Base-by-base conservation (phyloP, 2,113 vertebrate genomes). In the Crotalus horridus region DNA sequence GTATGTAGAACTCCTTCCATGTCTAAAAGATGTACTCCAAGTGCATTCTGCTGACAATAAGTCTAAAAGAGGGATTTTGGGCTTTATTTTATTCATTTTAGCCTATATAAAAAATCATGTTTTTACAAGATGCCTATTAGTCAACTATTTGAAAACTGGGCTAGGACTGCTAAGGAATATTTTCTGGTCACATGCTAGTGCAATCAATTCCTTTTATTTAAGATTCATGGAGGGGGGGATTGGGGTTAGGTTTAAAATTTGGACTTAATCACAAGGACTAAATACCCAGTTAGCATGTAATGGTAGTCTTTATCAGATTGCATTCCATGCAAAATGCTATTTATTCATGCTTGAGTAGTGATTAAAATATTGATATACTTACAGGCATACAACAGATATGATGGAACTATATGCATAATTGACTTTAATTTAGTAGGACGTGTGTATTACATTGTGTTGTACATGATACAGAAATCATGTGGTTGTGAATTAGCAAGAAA, bases 341-440 rank as follows among this genome's bases (percentile, higher is more conserved):
- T 59, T 46, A 81, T 43, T 23, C 13, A n/a, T 58, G 53, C 13
- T 86, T n/a, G 86, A 48, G 81, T 90, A 92, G 94, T 88, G 0
- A 93, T 91, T 21, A 87, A 92, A 13, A 15, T 90, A 23, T 87
- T 94, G 20, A 87, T 59, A 59, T 24, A 9, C 58, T 59, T 59
- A 9, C 23, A 59, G n/a, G n/a, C 88, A 39, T 24, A 20, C 17
- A 21, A 59, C 21, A 33, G 4, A n/a, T 13, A 56, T 59, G 5
- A 59, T 89, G 39, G n/a, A 59, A 24, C 33, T 11, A 21, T 59
- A 59, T 26, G 11, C 1, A 23, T 33, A 21, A 5, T 48, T 20
- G 29, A 17, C 26, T 39, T 53, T 11, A 87, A 87, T 26, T 87
- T 48, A 87, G 53, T 29, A 53, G 11, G 48, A 15, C 26, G 58